Conservation (phyloP, 2,113 vertebrate species). For the Phocoena phocoena region DNA sequence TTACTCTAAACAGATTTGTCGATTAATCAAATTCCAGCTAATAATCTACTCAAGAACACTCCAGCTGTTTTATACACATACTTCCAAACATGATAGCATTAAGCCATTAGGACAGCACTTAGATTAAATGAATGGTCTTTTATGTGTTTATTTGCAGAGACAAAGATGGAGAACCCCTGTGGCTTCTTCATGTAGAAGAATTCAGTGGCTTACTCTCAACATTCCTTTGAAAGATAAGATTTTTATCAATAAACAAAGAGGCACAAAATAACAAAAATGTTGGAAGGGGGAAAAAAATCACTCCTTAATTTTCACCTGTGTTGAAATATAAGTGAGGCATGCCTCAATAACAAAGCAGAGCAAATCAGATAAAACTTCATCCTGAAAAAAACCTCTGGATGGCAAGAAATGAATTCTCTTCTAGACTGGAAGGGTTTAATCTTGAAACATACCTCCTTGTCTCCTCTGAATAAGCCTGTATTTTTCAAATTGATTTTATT, state of each 20-base stretch:
- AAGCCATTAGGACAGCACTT: background rate
- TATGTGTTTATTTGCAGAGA: background rate
- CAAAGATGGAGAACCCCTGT: background rate
- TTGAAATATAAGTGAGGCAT: conserved; percentile 1
- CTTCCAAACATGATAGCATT: background rate
- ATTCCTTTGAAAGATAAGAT: background rate
- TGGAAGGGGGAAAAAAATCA: conserved; percentile 10
- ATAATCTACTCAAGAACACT: conserved; percentile 15
- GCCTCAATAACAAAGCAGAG: background rate
- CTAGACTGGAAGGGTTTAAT: background rate
- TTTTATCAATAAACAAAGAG: conserved; percentile 46
- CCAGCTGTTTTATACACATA: background rate
- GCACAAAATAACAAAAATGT: conserved; percentile 38
- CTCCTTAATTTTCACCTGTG: conserved; percentile 16
- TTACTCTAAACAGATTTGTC: conserved; percentile 32
- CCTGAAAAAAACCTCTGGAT: background rate
- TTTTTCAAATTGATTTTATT: background rate
- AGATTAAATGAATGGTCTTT: background rate
- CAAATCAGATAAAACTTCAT: background rate
- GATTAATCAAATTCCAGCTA: conserved; percentile 8
- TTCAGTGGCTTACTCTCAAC: background rate
- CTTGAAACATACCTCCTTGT: background rate
- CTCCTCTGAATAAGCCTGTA: background rate
- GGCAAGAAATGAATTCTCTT: background rate
- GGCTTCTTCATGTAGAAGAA: background rate